These are phyloP conservation scores for Centropristis striata DNA, from an alignment of 2,113 vertebrate species.

Conservation along the genomic window DNA sequence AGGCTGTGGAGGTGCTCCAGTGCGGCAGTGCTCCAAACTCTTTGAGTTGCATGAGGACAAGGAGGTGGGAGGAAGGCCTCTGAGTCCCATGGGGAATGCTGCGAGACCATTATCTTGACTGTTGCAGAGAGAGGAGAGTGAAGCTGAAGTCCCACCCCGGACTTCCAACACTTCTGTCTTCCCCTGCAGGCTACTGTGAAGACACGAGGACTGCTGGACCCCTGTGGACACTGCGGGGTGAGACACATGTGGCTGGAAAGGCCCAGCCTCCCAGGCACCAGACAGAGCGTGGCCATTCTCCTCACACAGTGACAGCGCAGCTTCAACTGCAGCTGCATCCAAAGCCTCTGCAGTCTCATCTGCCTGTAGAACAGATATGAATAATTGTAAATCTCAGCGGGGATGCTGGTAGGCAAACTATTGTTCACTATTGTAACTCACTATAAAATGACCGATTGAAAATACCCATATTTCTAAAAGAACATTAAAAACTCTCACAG, in stretches of 20 bases:
- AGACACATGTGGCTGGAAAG: conserved; percentile 74
- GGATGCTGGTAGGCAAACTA: background rate
- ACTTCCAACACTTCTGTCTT: conserved; percentile 56
- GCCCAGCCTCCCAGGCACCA: conserved; percentile 88
- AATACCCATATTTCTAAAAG: background rate
- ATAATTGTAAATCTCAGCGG: background rate
- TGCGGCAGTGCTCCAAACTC: conserved; percentile 44
- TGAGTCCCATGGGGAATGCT: conserved; percentile 52
- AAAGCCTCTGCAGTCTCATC: conserved; percentile 93
- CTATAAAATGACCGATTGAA: background rate
- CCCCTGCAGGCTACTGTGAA: conserved; percentile 53
- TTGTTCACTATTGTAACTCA: background rate
- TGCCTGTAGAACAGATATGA: conserved; percentile 81
- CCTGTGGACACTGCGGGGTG: conserved; percentile 42
- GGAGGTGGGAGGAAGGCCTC: conserved; percentile 46
- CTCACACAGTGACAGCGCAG: conserved; percentile 94
- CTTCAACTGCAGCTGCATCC: conserved; percentile 95
- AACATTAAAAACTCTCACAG: conserved; percentile 1
- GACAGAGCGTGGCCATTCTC: conserved; percentile 92
- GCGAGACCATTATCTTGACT: conserved; percentile 58
- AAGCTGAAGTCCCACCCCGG: conserved; percentile 24
- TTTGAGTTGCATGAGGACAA: conserved; percentile 57
- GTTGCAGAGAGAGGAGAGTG: conserved; percentile 62
- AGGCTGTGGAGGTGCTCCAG: conserved; percentile 50
- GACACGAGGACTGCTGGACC: conserved; percentile 45